phyloP scores from a whole-genome alignment of 2,113 vertebrate genomes.

The Elaphurus davidianus region DNA sequence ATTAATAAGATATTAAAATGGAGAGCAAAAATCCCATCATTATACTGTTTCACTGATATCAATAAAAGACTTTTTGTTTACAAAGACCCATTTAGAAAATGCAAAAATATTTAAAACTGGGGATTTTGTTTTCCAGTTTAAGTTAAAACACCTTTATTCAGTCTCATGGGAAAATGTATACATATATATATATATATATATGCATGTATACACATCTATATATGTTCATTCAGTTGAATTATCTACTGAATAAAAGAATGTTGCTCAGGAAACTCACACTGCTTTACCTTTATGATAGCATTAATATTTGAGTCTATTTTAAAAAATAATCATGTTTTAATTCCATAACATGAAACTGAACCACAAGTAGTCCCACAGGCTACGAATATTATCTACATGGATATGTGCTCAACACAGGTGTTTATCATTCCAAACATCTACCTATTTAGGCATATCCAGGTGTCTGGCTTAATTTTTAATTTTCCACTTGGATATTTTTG shows the following conservation, averaged over 20 bases:
- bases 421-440: not conserved
- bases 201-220: accelerated
- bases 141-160: not conserved
- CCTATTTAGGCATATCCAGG: not conserved
- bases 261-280: not conserved
- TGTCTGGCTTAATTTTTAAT: not conserved
- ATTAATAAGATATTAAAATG: slow-evolving; percentile 26
- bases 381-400: not conserved
- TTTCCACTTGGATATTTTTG: not conserved
- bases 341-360: slow-evolving; percentile 3
- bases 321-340: not conserved
- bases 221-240: not conserved
- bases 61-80: not conserved
- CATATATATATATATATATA: not conserved
- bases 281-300: not conserved
- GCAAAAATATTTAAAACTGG: not conserved
- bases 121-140: not conserved
- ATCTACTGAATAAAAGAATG: not conserved
- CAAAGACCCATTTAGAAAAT: not conserved
- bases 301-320: not conserved
- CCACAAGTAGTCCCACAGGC: not conserved
- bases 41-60: not conserved
- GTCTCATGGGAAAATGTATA: not conserved
- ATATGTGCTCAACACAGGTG: not conserved
- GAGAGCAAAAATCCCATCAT: not conserved